phyloP scores from a whole-genome alignment of 2,888 invertebrate species.

The Steromphala cineraria region DNA sequence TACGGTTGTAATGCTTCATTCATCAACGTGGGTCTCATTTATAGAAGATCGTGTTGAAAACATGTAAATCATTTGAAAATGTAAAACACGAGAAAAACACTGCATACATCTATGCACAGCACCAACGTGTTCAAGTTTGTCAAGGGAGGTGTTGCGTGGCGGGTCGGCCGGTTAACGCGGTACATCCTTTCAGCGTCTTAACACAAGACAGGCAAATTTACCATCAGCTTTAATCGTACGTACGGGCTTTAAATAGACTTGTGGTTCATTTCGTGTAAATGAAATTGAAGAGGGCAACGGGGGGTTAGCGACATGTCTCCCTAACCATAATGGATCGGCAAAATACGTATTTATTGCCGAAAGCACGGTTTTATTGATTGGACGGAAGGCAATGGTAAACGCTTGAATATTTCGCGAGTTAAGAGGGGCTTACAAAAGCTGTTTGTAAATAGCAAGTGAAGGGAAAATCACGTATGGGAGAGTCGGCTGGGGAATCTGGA shows the following conservation, averaged over 20 bases:
- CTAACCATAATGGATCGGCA: background rate
- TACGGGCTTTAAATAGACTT: background rate
- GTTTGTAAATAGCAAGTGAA: background rate
- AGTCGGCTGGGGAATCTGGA: background rate
- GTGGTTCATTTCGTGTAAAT: background rate
- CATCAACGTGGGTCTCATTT: too few relatives aligned
- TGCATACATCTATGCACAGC: too few relatives aligned
- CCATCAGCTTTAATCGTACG: background rate
- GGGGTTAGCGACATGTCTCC: background rate
- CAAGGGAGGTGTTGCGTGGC: too few relatives aligned
- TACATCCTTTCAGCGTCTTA: too few relatives aligned
- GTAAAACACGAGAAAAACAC: too few relatives aligned
- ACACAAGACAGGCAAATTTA: too few relatives aligned
- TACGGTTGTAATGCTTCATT: too few relatives aligned
- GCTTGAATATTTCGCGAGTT: background rate
- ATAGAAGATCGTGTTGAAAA: too few relatives aligned
- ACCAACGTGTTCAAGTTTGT: too few relatives aligned
- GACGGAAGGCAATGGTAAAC: background rate
- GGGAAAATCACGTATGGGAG: background rate
- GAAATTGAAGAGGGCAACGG: background rate
- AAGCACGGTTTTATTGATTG: background rate
- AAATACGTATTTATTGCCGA: slow-evolving; percentile 1
- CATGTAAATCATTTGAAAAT: too few relatives aligned
- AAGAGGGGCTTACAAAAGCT: background rate
- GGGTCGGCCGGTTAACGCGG: too few relatives aligned